Percentiles rank a stretch among this genome's conserved stretches.
Evolutionary conservation across 2,797 vertebrate species (phyloP).

Genomic region (Rhinatrema bivittatum): DNA sequence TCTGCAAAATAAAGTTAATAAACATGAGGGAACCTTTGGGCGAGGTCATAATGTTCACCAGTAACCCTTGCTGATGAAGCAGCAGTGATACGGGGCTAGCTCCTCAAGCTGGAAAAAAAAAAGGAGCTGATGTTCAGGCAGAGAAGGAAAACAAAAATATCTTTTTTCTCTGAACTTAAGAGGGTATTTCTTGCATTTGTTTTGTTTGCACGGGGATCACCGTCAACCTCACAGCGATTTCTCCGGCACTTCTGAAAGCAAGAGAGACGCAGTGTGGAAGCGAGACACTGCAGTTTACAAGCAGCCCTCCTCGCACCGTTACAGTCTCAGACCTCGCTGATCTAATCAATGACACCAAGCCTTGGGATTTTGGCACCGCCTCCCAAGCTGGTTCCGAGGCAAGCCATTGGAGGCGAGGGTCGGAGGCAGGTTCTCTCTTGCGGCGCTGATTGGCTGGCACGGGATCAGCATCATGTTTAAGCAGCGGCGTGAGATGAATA

Average conservation of each 20-base stretch:
- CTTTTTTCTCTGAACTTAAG: too few species aligned
- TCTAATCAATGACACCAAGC: slow-evolving; percentile 54
- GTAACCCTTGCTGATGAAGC: too few species aligned
- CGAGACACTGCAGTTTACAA: neutral
- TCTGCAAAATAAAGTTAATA: too few species aligned
- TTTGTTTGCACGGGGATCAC: too few species aligned
- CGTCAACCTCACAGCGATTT: too few species aligned
- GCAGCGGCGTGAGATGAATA: slow-evolving; percentile 86
- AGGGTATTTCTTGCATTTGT: too few species aligned
- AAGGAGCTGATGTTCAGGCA: too few species aligned
- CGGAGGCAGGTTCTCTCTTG: slow-evolving; percentile 41
- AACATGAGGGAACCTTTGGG: too few species aligned
- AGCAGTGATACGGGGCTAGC: too few species aligned
- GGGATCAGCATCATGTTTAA: slow-evolving; percentile 93
- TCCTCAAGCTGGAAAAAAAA: too few species aligned
- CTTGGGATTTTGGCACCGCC: slow-evolving; percentile 49
- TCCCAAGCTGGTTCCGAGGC: slow-evolving; percentile 8
- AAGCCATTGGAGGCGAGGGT: slow-evolving; percentile 40
- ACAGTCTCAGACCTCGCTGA: slow-evolving; percentile 20
- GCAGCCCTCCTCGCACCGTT: neutral
- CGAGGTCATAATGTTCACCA: too few species aligned
- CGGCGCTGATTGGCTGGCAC: slow-evolving; percentile 73
- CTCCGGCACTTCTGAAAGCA: neutral
- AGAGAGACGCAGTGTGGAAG: neutral
- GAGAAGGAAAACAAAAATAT: too few species aligned